phyloP scores from a whole-genome alignment of 2,113 vertebrate species.

The Saguinus imperator region DNA sequence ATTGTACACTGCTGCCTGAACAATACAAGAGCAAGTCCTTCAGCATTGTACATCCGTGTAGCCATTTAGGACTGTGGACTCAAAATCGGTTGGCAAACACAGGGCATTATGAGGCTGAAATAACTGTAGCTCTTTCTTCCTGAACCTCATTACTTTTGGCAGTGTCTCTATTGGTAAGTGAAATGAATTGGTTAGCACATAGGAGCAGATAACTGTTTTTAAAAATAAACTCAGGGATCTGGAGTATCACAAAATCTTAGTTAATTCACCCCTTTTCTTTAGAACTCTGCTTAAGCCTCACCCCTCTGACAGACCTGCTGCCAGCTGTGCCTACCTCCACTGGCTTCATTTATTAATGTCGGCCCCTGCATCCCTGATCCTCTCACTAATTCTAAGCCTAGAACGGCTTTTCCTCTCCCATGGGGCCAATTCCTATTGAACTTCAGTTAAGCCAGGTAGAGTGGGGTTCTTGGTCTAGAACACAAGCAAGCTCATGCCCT shows the following conservation, averaged over 20 bases:
- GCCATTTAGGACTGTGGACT: background rate
- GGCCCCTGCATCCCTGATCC: background rate
- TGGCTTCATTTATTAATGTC: background rate
- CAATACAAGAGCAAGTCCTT: background rate
- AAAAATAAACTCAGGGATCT: background rate
- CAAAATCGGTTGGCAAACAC: background rate
- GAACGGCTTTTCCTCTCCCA: background rate
- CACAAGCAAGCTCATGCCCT: background rate
- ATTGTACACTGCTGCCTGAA: background rate
- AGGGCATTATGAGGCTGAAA: background rate
- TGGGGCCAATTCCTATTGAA: background rate
- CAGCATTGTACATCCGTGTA: background rate
- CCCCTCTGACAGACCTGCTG: background rate
- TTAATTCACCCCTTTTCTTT: background rate
- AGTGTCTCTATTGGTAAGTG: background rate
- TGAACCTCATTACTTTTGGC: background rate
- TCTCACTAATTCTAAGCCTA: background rate
- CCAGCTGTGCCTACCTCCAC: background rate
- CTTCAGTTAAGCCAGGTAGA: background rate
- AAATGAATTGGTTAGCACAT: conserved; percentile 8
- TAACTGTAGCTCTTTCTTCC: conserved; percentile 17
- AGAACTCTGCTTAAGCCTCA: background rate
- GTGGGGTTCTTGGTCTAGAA: too few relatives aligned
- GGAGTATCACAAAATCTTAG: background rate
- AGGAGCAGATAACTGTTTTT: background rate